These are phyloP conservation scores for Microctonus aethiopoides DNA, from an alignment of 2,888 invertebrate species.

Conservation along the genomic window DNA sequence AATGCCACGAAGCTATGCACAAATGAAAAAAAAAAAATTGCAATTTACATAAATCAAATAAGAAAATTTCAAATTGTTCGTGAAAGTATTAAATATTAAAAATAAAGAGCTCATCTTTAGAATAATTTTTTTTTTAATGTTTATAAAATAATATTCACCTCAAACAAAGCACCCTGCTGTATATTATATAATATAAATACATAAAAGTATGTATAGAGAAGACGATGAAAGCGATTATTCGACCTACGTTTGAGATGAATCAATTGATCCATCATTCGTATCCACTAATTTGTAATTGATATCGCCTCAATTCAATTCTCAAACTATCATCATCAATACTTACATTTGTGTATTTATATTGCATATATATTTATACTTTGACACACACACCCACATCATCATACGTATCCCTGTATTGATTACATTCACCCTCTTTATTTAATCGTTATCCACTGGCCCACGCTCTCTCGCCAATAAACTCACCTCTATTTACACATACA, in stretches of 20 bases:
- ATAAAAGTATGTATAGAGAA: not conserved
- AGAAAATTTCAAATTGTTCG: no score
- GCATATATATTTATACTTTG: constrained; percentile 8
- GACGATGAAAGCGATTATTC: not conserved
- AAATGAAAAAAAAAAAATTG: no score
- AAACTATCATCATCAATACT: constrained; percentile 3
- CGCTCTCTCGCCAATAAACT: constrained; percentile 11
- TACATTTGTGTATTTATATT: not conserved
- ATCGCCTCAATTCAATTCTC: constrained; percentile 23
- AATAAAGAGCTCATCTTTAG: no score
- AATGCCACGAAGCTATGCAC: no score
- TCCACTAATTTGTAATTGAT: constrained; percentile 28
- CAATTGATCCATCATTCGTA: constrained; percentile 26
- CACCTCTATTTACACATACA: no score
- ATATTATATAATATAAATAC: not conserved
- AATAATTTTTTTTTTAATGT: no score
- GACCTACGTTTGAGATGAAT: constrained; percentile 4
- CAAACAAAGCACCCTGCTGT: no score
- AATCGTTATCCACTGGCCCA: constrained; percentile 30
- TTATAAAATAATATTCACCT: no score
- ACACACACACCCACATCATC: constrained; percentile 1
- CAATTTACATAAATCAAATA: no score
- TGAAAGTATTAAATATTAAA: no score
- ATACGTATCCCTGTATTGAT: not conserved
- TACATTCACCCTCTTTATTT: constrained; percentile 24